Base-by-base conservation (phyloP, 2,113 vertebrate species). In the Salvelinus alpinus region DNA sequence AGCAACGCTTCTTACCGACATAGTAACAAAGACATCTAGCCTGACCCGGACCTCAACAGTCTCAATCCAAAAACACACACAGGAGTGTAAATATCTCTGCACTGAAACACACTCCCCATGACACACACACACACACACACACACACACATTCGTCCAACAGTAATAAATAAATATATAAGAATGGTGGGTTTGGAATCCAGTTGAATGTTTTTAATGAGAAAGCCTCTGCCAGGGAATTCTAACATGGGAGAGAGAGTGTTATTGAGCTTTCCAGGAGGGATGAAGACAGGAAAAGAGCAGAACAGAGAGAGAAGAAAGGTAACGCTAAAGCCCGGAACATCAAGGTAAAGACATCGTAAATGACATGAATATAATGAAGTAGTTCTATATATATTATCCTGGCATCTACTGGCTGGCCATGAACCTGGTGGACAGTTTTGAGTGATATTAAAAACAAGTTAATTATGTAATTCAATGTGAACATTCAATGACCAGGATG, bases 151-250 rank as follows among this genome's bases (percentile, higher is more conserved):
- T 34, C 5, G 1, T 71, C n/a, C 51, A 4, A 12, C 9, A 51
- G 47, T 14, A 51, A 62, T 34, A 34, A 34, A 34, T 44, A 83
- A 70, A 80, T 70, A 75, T 34, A 73, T 60, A 77, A 81, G 79
- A 34, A 18, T 24, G 25, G 34, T 34, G 34, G 34, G 34, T 34
- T 34, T 34, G 34, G n/a, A 81, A 79, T 51, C 13, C 38, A 62
- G 27, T 11, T 29, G 69, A 78, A 72, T 57, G 3, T 25, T 51
- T 80, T 78, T 90, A 79, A 87, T 75, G 80, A 85, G 86, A 86
- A 84, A 88, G 78, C 77, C 77, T 87, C 71, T 77, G 80, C 77
- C 86, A 81, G 65, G 12, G 27, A 80, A 70, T 31, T 70, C 71
- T 71, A 60, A 72, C n/a, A 5, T 64, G 54, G 67, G 54, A 65